phyloP scores from a whole-genome alignment of 2,888 invertebrate genomes.

The Copidosoma aretas region DNA sequence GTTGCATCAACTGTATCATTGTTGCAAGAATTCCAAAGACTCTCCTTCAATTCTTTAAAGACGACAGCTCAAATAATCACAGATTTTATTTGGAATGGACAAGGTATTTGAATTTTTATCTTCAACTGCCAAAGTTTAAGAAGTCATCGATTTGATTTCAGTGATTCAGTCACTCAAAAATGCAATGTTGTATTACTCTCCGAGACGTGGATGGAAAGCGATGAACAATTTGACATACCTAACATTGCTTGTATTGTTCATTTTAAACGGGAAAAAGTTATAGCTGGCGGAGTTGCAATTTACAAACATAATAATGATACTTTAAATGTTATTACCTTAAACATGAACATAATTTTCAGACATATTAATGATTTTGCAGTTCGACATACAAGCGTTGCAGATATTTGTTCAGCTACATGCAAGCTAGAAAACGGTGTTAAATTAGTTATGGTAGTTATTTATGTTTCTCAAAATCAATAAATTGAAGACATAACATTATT shows the following conservation, averaged over 20 bases:
- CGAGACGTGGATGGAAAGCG: slow-evolving; percentile 17
- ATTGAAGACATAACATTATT: not conserved
- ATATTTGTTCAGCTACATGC: too few relatives aligned
- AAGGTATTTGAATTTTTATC: slow-evolving; percentile 5
- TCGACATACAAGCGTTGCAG: too few relatives aligned
- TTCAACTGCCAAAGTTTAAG: slow-evolving; percentile 28
- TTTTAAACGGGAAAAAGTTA: too few relatives aligned
- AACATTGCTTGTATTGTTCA: too few relatives aligned
- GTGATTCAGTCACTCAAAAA: slow-evolving; percentile 1
- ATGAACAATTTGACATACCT: too few relatives aligned
- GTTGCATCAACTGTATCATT: slow-evolving; percentile 7
- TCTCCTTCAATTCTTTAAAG: slow-evolving; percentile 5
- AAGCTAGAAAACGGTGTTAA: not conserved
- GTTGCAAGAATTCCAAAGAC: slow-evolving; percentile 16
- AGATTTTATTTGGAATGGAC: not conserved
- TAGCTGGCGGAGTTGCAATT: too few relatives aligned
- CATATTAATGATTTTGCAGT: too few relatives aligned
- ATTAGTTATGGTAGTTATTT: slow-evolving; percentile 5
- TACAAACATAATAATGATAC: too few relatives aligned
- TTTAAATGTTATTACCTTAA: too few relatives aligned
- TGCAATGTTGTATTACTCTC: slow-evolving; percentile 19
- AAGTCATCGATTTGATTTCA: slow-evolving; percentile 16
- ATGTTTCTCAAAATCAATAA: not conserved
- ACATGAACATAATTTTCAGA: too few relatives aligned
- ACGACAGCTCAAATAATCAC: slow-evolving; percentile 1